A percentile compares a stretch with the other conserved stretches of the same genome.
phyloP scores from a whole-genome alignment of 1,140 invertebrate genomes.

The Papilio aristodemus region DNA sequence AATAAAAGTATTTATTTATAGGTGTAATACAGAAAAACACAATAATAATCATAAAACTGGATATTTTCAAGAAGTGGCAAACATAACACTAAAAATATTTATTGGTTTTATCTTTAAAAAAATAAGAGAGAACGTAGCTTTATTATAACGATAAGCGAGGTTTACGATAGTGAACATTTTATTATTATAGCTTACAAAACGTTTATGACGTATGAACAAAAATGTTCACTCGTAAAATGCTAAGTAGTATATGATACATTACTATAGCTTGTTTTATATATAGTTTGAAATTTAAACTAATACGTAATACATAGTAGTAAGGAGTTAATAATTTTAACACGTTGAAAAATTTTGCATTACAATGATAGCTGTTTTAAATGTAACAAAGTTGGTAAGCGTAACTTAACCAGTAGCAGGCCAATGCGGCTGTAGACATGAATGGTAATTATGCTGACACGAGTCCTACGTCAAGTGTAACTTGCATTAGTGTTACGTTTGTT shows the following conservation, averaged over 20 bases:
- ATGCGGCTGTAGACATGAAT: too few species aligned
- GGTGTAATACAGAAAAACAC: not conserved
- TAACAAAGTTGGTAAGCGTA: too few species aligned
- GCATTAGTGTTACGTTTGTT: too few species aligned
- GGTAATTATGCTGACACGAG: too few species aligned
- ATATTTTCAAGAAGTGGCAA: conserved; percentile 12
- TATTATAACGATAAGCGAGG: conserved; percentile 13
- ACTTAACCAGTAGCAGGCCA: too few species aligned
- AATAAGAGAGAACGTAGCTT: conserved; percentile 11
- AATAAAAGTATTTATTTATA: not conserved
- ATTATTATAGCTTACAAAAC: conserved; percentile 7
- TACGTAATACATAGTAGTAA: too few species aligned
- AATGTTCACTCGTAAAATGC: conserved; percentile 2
- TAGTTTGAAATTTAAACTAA: too few species aligned
- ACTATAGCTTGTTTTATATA: not conserved
- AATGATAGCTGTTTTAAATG: too few species aligned
- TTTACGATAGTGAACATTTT: conserved; percentile 17
- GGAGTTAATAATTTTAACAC: too few species aligned
- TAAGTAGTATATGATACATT: not conserved
- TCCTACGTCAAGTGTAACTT: too few species aligned
- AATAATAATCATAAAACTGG: not conserved
- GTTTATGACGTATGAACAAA: conserved; percentile 14
- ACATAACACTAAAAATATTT: conserved; percentile 16
- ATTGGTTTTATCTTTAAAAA: conserved; percentile 18
- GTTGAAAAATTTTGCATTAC: too few species aligned